phyloP scores from a whole-genome alignment of 2,888 invertebrate genomes.

The Drosophila recens region DNA sequence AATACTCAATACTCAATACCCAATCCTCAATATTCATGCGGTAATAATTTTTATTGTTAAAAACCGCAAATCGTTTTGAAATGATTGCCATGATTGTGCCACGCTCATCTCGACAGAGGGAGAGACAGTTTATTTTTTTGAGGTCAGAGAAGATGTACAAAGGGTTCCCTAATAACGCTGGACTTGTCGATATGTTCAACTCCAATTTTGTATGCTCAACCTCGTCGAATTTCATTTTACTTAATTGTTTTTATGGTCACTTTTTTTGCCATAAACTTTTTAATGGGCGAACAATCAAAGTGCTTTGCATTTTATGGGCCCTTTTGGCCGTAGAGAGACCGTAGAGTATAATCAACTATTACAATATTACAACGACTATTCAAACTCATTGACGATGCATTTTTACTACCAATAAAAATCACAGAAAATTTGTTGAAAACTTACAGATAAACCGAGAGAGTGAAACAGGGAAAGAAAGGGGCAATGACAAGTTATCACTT shows the following conservation, averaged over 20 bases:
- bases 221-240: conserved; percentile 47
- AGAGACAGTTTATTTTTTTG: conserved; percentile 16
- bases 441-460: conserved; percentile 48
- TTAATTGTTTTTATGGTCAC: conserved; percentile 73
- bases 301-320: conserved; percentile 69
- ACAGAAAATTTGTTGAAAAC: conserved; percentile 66
- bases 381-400: conserved; percentile 49
- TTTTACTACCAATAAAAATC: conserved; percentile 68
- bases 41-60: conserved; percentile 46
- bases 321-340: conserved; percentile 24
- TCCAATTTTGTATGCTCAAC: conserved; percentile 1
- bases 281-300: conserved; percentile 63
- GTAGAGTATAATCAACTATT: conserved; percentile 46
- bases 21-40: conserved; percentile 24
- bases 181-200: conserved; percentile 15
- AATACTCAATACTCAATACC: conserved; percentile 12
- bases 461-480: neutral
- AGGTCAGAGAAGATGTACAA: conserved; percentile 26
- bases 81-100: conserved; percentile 39
- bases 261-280: conserved; percentile 67
- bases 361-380: conserved; percentile 63
- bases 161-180: conserved; percentile 18
- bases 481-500: conserved; percentile 66
- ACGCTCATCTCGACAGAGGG: neutral
- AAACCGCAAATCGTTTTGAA: conserved; percentile 60